Base-by-base conservation (phyloP, 1,140 invertebrate species). In the Maconellicoccus hirsutus region DNA sequence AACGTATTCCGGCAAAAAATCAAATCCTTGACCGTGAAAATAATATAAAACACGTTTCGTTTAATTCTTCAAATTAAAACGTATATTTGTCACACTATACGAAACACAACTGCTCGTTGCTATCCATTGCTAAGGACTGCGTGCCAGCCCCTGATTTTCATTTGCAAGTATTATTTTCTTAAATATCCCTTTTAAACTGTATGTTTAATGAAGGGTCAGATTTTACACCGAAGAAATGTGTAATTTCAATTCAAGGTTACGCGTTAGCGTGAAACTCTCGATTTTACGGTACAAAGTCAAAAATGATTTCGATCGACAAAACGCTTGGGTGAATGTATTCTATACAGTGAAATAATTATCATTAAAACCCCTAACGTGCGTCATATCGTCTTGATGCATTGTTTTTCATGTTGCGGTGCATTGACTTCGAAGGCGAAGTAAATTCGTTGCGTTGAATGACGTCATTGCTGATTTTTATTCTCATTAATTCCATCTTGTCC, bases 101-200 rank as follows among this genome's bases (percentile, higher is more conserved):
- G 2, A 16, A 66, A 66, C 61, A 66, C 61, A 26, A 66, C 61
- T 25, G 21, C 25, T 66, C 25, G 25, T 66, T 66, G 8, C 61
- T 25, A 26, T 25, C 61, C 61, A 23, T 23, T 25, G 61, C 7
- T 16, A 66, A 66, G 61, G 25, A 66, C 61, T 66, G 61, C 61
- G 61, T 66, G 61, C 25, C 4, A 66, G 52, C 61, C 25, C 61
- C 61, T 23, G 25, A 25, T 66, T 66, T 26, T 66, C 25, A 66
- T 66, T 66, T 66, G 61, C 61, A 66, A 66, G 25, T 66, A 66
- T 66, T 66, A 66, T 66, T 66, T 66, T 66, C 25, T 66, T 26
- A 66, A 66, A 66, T 66, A 66, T 66, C 21, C 21, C 25, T 66
- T 66, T 66, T 52, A 52, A 52, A 52, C 42, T 8, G 42, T 52